Evolutionary conservation across 2,888 invertebrate species (phyloP).

Genomic region (Drepanosiphum platanoidis): DNA sequence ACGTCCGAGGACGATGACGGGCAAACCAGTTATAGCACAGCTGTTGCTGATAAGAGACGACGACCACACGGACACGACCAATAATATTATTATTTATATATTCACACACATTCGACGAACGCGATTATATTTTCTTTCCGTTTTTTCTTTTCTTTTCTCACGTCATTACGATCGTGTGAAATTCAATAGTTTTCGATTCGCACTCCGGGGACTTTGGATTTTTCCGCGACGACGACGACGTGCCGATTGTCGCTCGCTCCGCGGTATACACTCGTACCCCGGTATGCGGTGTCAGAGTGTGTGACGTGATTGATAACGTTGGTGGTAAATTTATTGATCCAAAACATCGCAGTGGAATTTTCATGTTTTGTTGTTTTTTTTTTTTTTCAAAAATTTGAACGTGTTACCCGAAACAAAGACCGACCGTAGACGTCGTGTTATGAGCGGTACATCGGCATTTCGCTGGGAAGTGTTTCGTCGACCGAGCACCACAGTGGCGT

Average conservation of each 20-base stretch:
- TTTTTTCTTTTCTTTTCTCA: not conserved
- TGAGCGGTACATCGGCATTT: not conserved
- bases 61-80: no score
- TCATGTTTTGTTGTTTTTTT: not conserved
- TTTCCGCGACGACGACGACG: not conserved
- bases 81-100: no score
- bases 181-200: no score
- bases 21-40: not conserved
- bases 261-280: not conserved
- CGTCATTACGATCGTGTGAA: no score
- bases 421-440: not conserved
- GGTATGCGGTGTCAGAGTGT: slow-evolving; percentile 44
- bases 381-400: not conserved
- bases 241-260: not conserved
- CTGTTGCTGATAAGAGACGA: not conserved
- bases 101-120: no score
- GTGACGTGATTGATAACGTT: slow-evolving; percentile 55
- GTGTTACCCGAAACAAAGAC: not conserved
- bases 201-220: not conserved
- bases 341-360: not conserved
- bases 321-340: slow-evolving; percentile 57
- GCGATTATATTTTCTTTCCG: not conserved
- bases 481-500: not conserved
- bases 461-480: not conserved
- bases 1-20: not conserved